Conservation (phyloP, 2,888 invertebrate genomes). For the Acleris holmiana region DNA sequence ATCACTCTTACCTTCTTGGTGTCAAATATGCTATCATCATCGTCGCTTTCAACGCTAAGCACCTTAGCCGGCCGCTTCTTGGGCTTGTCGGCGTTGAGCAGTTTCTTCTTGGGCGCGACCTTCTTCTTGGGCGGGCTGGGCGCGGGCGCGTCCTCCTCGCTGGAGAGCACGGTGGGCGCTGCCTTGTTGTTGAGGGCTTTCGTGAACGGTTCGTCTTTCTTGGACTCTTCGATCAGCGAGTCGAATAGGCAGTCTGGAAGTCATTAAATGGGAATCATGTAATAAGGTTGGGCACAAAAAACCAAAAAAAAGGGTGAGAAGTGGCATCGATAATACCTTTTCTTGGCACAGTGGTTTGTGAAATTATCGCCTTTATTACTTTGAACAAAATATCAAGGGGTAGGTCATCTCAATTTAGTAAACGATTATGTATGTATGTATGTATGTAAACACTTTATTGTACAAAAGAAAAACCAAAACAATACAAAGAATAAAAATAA, state of each 20-base stretch:
- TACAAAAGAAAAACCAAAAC: too few species aligned
- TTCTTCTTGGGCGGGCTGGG: slow-evolving; percentile 67
- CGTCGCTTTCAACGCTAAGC: slow-evolving; percentile 67
- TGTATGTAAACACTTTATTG: too few species aligned
- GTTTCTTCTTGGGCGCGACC: slow-evolving; percentile 63
- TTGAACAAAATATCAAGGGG: too few species aligned
- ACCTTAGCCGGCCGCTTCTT: slow-evolving; percentile 73
- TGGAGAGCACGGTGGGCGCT: slow-evolving; percentile 52
- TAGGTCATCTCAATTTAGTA: too few species aligned
- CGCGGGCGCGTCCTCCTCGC: slow-evolving; percentile 56
- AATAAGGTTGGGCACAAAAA: too few species aligned
- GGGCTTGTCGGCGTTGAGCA: slow-evolving; percentile 61
- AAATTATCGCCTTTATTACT: too few species aligned
- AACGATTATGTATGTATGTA: too few species aligned
- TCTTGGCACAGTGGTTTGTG: too few species aligned
- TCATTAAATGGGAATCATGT: neutral
- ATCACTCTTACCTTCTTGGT: slow-evolving; percentile 68
- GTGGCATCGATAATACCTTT: too few species aligned
- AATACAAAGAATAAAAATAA: too few species aligned
- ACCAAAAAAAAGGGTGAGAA: neutral
- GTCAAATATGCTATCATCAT: slow-evolving; percentile 78
- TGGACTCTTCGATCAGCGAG: slow-evolving; percentile 77
- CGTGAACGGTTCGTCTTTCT: slow-evolving; percentile 60
- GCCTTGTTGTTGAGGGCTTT: slow-evolving; percentile 44
- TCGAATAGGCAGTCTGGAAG: slow-evolving; percentile 78